Conservation (phyloP, 2,797 vertebrate species). For the Chromis chromis region DNA sequence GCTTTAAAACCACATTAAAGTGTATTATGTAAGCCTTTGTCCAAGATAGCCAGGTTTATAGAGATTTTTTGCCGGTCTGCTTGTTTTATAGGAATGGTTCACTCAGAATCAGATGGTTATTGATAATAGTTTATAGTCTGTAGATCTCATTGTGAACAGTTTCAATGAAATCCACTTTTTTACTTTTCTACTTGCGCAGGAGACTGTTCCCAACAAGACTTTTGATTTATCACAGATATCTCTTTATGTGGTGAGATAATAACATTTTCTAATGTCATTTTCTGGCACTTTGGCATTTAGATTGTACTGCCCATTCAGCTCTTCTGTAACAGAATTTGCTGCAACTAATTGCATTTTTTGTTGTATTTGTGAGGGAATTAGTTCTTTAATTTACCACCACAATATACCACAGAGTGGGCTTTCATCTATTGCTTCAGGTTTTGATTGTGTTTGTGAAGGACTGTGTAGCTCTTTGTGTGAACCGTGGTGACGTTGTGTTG, state of each 20-base stretch:
- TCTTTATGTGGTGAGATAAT: conserved; percentile 4
- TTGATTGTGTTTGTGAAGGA: background rate
- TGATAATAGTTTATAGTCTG: background rate
- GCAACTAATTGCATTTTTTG: background rate
- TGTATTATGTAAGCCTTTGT: conserved; percentile 10
- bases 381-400: background rate
- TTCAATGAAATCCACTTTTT: background rate
- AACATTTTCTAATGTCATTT: too few relatives aligned
- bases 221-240: background rate
- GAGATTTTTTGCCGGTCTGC: background rate
- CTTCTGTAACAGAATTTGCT: conserved; percentile 12
- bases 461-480: conserved; percentile 32
- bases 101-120: background rate
- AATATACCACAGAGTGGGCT: background rate
- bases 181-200: background rate
- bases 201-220: background rate
- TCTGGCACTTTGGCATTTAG: background rate
- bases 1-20: conserved; percentile 9
- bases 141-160: conserved; percentile 4
- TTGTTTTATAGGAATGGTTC: background rate
- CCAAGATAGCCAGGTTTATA: background rate
- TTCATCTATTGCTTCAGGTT: background rate
- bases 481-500: conserved; percentile 41
- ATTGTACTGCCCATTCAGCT: conserved; percentile 1
- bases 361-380: background rate